Evolutionary conservation across 2,113 vertebrate genomes (phyloP), one percentile per base, ranked within the genome.

Genomic region (Thomomys bottae): DNA sequence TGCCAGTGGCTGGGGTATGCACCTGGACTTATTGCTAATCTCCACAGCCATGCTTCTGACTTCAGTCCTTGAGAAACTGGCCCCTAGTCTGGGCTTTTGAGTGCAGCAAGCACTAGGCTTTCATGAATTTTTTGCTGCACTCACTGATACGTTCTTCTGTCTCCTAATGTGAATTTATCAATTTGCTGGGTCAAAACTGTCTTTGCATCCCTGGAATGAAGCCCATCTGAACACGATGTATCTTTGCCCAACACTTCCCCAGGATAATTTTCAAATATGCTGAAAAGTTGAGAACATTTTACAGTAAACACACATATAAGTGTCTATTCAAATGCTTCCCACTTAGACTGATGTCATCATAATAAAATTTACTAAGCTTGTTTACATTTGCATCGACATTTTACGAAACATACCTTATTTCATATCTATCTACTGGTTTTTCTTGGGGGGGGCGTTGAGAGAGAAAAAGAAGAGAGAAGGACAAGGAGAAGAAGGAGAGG

Each of bases 21-120:
- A 7, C 36, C 82, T 40, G 36, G 5, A 17, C 24, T 34, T 17
- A 18, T 18, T 23, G 28, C 8, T 20, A 40, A 54, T 18, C 80
- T 26, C 23, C 0, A 11, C 24, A 45, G 3, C 54, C 21, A 61
- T 1, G 17, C 34, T n/a, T 63, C 71, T 2, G 1, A 61, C n/a
- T 1, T 45, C 6, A 1, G 6, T 0, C 6, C 0, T 0, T 3
- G 66, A 42, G 38, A 30, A 18, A 2, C 24, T 21, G 9, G 28
- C 21, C 15, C 1, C 0, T 6, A 14, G 38, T n/a, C 49, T 15
- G 4, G 49, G 49, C 14, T 15, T 54, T 54, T 54, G 49, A 54
- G 49, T 17, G 15, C 49, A 54, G 0, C 66, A 7, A 21, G 4
- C 0, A 7, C 14, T 36, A 30, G 70, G 1, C 28, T n/a, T 32